phyloP scores from a whole-genome alignment of 2,113 vertebrate species.

The human (Homo sapiens) region GRCh38 chr15:98797001-98797500 shows the following conservation, averaged over 20 bases:
- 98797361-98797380: slow-evolving; percentile 26
- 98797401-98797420: not conserved
- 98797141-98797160: not conserved
- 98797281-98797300: not conserved
- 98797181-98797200: not conserved
- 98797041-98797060: not conserved
- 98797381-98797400: fast-evolving
- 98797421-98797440: slow-evolving; percentile 44
- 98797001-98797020: fast-evolving
- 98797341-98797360: not conserved
- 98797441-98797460: slow-evolving; percentile 65
- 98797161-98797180: not conserved
- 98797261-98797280: not conserved
- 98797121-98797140: fast-evolving
- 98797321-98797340: not conserved
- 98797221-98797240: fast-evolving
- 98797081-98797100: not conserved
- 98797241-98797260: fast-evolving
- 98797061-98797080: not conserved
- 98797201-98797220: not conserved
- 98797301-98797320: not conserved
- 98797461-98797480: not conserved
- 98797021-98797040: not conserved
- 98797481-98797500: not conserved
- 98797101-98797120: not conserved